Conservation (phyloP, 2,888 invertebrate genomes). For the Micoletzkya japonica region DNA sequence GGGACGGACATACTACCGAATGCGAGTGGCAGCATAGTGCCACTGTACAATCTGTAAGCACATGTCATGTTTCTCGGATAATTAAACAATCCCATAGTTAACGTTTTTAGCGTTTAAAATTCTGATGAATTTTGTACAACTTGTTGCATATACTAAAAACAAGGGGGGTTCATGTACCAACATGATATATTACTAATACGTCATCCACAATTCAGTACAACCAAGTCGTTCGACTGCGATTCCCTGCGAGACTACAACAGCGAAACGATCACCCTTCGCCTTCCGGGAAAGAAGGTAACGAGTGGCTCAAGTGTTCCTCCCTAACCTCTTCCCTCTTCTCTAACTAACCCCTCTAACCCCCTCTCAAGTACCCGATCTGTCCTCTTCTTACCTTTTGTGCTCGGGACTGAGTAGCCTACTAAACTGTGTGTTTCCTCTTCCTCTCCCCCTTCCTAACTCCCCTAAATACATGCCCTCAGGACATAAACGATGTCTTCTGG, state of each 20-base stretch:
- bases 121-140: neutral
- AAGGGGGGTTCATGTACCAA: too few relatives aligned
- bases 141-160: neutral
- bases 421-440: too few relatives aligned
- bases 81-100: too few relatives aligned
- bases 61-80: neutral
- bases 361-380: neutral
- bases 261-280: conserved; percentile 54
- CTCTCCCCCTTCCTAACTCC: too few relatives aligned
- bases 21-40: conserved; percentile 58
- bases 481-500: conserved; percentile 52
- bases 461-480: too few relatives aligned
- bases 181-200: too few relatives aligned
- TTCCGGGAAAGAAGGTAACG: conserved; percentile 50
- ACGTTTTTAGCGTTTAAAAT: neutral
- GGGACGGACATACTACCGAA: conserved; percentile 61
- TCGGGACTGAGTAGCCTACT: too few relatives aligned
- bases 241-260: conserved; percentile 56
- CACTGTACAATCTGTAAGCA: conserved; percentile 51
- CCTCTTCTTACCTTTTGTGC: too few relatives aligned
- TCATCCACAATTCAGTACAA: conserved; percentile 31
- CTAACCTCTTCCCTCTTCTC: neutral
- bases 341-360: neutral
- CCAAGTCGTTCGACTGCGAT: conserved; percentile 54
- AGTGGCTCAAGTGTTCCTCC: neutral